phyloP scores from a whole-genome alignment of 1,140 invertebrate species.

The Neomicropteryx cornuta region DNA sequence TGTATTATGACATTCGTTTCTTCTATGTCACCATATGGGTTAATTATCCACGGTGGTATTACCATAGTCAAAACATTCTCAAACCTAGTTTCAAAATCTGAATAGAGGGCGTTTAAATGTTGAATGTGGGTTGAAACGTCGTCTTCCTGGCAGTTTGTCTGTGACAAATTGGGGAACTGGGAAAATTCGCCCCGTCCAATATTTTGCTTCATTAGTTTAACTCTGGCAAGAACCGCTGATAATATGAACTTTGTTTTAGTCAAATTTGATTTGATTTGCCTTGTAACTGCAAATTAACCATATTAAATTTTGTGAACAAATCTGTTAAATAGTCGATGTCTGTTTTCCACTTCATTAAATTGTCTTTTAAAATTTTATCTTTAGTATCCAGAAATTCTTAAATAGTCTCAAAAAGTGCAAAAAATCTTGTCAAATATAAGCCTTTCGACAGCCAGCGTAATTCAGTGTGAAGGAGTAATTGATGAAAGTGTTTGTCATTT shows the following conservation, averaged over 20 bases:
- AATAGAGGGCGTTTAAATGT: constrained; percentile 20
- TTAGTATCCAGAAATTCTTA: constrained; percentile 18
- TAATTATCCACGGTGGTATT: constrained; percentile 19
- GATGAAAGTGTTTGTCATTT: constrained; percentile 26
- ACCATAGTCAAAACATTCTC: constrained; percentile 20
- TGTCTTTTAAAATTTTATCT: constrained; percentile 13
- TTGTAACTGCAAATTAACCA: constrained; percentile 16
- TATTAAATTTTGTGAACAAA: constrained; percentile 18
- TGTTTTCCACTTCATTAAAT: constrained; percentile 13
- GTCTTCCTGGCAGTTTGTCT: constrained; percentile 14
- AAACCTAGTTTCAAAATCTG: constrained; percentile 18
- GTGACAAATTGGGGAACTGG: constrained; percentile 18
- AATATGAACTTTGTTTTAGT: constrained; percentile 15
- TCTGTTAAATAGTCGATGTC: constrained; percentile 20
- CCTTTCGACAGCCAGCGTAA: constrained; percentile 22
- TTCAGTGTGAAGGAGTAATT: constrained; percentile 24
- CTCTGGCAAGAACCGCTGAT: constrained; percentile 14
- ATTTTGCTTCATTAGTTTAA: constrained; percentile 18
- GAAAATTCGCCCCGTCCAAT: constrained; percentile 17
- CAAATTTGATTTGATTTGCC: constrained; percentile 14
- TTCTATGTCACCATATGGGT: constrained; percentile 18
- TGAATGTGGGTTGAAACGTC: constrained; percentile 13
- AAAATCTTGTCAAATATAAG: constrained; percentile 19
- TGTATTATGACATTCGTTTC: constrained; percentile 18
- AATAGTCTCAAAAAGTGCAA: constrained; percentile 16